These are phyloP conservation scores for Drosophila subsilvestris DNA, from an alignment of 2,888 invertebrate genomes.

Conservation along the genomic window DNA sequence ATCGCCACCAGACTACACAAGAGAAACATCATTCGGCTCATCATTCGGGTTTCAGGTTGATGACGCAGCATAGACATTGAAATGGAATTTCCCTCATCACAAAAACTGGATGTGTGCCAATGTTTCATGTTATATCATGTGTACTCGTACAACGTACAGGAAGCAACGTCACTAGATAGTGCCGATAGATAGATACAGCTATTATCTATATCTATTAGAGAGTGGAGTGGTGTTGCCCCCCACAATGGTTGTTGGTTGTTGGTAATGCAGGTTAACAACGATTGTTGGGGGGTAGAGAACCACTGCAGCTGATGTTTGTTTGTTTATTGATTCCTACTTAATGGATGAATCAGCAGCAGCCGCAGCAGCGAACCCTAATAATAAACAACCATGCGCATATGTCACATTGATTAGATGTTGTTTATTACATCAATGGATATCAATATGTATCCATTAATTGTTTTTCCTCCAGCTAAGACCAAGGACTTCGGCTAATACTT, in stretches of 20 bases:
- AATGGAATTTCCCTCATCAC: constrained; percentile 1
- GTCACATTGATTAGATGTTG: constrained; percentile 10
- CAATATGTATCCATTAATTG: constrained; percentile 11
- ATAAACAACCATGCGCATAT: constrained; percentile 5
- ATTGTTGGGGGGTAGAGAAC: constrained; percentile 5
- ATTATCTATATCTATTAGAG: not conserved
- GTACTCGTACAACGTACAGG: not conserved
- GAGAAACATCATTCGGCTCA: not conserved
- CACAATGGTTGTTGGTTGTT: not conserved
- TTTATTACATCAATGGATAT: constrained; percentile 5
- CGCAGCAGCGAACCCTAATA: not conserved
- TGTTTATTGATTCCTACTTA: constrained; percentile 15
- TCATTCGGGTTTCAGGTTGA: not conserved
- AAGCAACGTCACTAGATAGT: not conserved
- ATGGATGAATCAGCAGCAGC: constrained; percentile 10
- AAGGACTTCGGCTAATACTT: not conserved
- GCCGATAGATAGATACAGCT: not conserved
- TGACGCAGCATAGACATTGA: constrained; percentile 7
- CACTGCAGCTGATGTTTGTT: constrained; percentile 20
- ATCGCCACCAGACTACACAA: not conserved
- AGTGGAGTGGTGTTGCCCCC: not conserved
- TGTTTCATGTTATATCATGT: not conserved
- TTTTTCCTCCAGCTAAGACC: constrained; percentile 5
- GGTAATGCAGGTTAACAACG: not conserved
- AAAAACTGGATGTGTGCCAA: not conserved